These are phyloP conservation scores for Cryptotermes secundus DNA, from an alignment of 1,140 invertebrate species.

Conservation along the genomic window DNA sequence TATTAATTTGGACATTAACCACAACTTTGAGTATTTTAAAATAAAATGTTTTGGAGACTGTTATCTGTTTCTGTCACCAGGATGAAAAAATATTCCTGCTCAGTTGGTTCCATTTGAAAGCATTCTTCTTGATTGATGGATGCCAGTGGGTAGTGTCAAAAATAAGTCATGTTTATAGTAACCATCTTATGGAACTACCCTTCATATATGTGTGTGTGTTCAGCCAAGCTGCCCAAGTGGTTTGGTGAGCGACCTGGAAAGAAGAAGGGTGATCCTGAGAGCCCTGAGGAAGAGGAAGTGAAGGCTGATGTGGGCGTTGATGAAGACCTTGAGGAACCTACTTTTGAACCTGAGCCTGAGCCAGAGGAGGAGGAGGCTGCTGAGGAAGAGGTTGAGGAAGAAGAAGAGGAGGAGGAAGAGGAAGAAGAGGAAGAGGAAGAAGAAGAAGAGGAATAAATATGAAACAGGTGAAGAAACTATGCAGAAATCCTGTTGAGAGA, in stretches of 20 bases:
- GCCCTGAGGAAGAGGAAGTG: slow-evolving; percentile 83
- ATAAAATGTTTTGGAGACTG: too few species aligned
- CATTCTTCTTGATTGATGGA: too few species aligned
- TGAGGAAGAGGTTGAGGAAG: slow-evolving; percentile 68
- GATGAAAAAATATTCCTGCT: too few species aligned
- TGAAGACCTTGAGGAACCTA: slow-evolving; percentile 49
- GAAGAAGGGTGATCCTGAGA: slow-evolving; percentile 82
- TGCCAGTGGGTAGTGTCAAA: too few species aligned
- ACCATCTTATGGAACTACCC: slow-evolving; percentile 29
- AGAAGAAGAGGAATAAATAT: slow-evolving; percentile 52
- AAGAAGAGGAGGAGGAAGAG: slow-evolving; percentile 69
- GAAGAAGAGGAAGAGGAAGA: slow-evolving; percentile 51
- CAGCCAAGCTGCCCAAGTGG: slow-evolving; percentile 89
- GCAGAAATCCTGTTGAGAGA: too few species aligned
- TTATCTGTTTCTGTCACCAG: too few species aligned
- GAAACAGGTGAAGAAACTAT: too few species aligned
- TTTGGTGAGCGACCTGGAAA: slow-evolving; percentile 91
- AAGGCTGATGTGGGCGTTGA: slow-evolving; percentile 62
- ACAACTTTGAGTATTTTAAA: too few species aligned
- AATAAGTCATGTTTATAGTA: too few species aligned
- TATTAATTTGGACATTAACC: too few species aligned
- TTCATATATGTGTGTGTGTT: not conserved
- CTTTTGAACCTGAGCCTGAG: slow-evolving; percentile 56
- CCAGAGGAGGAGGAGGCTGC: slow-evolving; percentile 66
- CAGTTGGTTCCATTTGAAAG: too few species aligned